Conservation (phyloP, 2,888 invertebrate genomes). For the Drosophila algonquin region DNA sequence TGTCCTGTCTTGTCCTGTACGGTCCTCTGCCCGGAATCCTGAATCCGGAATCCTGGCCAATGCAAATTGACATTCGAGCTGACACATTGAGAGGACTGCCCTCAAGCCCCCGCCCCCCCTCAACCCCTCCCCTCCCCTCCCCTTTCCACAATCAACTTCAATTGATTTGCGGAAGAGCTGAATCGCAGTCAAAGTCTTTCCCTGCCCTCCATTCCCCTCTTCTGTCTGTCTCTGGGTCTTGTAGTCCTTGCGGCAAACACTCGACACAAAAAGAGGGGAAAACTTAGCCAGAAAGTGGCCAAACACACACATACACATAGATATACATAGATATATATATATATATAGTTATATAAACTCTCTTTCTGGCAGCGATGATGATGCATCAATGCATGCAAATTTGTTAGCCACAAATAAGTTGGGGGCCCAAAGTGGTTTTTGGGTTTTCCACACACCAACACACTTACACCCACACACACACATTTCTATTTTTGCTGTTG, state of each 20-base stretch:
- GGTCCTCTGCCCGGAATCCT: no score
- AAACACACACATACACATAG: constrained; percentile 20
- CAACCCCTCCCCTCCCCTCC: background rate
- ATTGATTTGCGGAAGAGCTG: constrained; percentile 57
- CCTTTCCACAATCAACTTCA: constrained; percentile 22
- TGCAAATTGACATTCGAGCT: constrained; percentile 64
- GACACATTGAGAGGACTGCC: constrained; percentile 50
- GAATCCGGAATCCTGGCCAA: constrained; percentile 26
- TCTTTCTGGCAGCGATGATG: constrained; percentile 43
- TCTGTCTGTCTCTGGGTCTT: background rate
- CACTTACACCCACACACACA: constrained; percentile 9
- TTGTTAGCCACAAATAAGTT: constrained; percentile 74
- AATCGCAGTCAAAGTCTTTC: constrained; percentile 19
- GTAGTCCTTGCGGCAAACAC: constrained; percentile 41
- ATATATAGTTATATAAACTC: constrained; percentile 32
- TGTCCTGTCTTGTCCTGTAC: background rate
- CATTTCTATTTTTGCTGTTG: constrained; percentile 34
- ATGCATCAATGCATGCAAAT: constrained; percentile 72
- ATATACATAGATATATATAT: background rate
- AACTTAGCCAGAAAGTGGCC: constrained; percentile 45
- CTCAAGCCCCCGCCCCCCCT: background rate
- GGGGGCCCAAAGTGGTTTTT: constrained; percentile 67
- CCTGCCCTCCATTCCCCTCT: constrained; percentile 16
- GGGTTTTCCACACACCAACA: constrained; percentile 27
- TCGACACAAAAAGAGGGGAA: constrained; percentile 12